Conservation (phyloP, 2,113 vertebrate species). For the Gila orcuttii region DNA sequence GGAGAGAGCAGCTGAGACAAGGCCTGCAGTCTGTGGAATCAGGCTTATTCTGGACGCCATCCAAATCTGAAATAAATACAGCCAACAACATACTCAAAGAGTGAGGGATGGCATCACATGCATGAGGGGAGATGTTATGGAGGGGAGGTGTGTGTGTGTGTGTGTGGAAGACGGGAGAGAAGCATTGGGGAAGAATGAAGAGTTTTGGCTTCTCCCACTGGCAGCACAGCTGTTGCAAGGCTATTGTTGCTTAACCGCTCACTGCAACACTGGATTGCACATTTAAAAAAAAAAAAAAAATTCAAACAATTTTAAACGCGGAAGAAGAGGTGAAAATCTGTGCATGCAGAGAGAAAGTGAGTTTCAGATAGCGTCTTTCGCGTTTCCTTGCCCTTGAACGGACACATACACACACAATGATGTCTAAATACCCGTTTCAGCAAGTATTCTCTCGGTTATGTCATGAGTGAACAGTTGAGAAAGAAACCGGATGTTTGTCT, state of each 20-base stretch:
- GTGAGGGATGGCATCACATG: conserved; percentile 32
- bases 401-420: no score
- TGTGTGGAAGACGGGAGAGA: conserved; percentile 36
- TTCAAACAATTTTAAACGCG: no score
- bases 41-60: conserved; percentile 72
- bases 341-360: no score
- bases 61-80: conserved; percentile 82
- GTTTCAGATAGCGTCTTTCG: no score
- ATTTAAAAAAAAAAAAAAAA: no score
- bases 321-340: no score
- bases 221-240: conserved; percentile 73
- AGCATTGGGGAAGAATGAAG: conserved; percentile 71
- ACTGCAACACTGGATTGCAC: no score
- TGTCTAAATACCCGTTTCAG: no score
- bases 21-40: conserved; percentile 77
- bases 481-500: no score
- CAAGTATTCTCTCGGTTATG: no score
- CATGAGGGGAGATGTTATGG: conserved; percentile 10
- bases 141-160: not conserved
- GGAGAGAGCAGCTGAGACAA: conserved; percentile 81
- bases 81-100: conserved; percentile 62
- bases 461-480: no score
- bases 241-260: conserved; percentile 49
- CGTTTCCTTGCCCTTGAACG: no score
- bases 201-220: conserved; percentile 69